Base-by-base conservation (phyloP, 2,797 vertebrate species). In the Pitangus sulphuratus region DNA sequence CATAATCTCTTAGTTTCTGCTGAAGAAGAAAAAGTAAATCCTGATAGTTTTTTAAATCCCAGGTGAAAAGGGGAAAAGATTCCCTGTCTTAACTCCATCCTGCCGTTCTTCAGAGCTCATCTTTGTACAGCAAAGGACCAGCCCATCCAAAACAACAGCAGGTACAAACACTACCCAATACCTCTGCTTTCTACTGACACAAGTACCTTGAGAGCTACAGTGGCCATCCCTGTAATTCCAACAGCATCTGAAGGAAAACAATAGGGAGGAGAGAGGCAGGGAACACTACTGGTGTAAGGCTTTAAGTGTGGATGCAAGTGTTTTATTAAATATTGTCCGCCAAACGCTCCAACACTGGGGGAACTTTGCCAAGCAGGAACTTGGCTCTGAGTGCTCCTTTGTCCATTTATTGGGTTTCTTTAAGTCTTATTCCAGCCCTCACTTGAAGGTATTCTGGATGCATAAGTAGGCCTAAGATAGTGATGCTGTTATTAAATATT, bases 281-380 rank as follows among this genome's bases (percentile, higher is more conserved):
- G 68, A 90, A 70, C 19, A 37, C 6, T 11, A 80, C 50, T 14
- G 8, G 75, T n/a, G 33, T 22, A 39, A 82, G 68, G 25, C 53
- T 93, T 86, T 62, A 87, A 92, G 51, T 21, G 21, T 60, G 62
- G 78, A 57, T 65, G 18, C 30, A 51, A 89, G 58, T 28, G 28
- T 30, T 94, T 89, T 89, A 80, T 83, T 91, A 91, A 93, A 68
- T 64, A 85, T 44, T 31, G 15, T 39, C 42, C 2, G 8, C 71
- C 90, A 89, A 89, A 71, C 57, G 37, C 35, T 95, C 58, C 87
- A 53, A 84, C 0, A 1, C 47, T 82, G 42, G 30, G 71, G 57
- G 68, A 92, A 53, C 39, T 92, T 83, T 70, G 88, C 90, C 93
- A 96, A 87, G 44, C 6, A 82, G 69, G 60, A 89, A 89, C 90